Base-by-base conservation (phyloP, 2,888 invertebrate genomes). In the Perizoma affinitatum region DNA sequence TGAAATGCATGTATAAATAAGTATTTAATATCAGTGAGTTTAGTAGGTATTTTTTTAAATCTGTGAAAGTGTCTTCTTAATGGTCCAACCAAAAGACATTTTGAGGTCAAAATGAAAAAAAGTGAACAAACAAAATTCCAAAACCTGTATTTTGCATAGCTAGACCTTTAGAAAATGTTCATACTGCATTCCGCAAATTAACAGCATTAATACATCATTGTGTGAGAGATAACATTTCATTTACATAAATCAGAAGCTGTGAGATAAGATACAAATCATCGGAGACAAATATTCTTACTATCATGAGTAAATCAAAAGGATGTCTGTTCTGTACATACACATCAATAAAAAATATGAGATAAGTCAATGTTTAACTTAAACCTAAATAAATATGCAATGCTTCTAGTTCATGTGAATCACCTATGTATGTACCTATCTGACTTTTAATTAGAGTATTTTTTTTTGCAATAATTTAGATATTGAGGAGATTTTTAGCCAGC, bases 181-280 rank as follows among this genome's bases (percentile, higher is more conserved):
- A 49, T 40, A 11, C 36, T 49, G 10, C 11, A n/a, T 44, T 44
- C n/a, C 6, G 9, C 35, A 50, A 46, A 60, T 4, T 10, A 60
- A 10, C 5, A 33, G 7, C 47, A 55, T 55, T 52, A 50, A 43
- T 36, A 10, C 36, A 8, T 10, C n/a, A 50, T 55, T 22, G 22
- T 22, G 22, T 22, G 22, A 22, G 22, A 22, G 43, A 47, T 11
- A 42, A 33, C 22, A 58, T 33, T 42, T 43, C 11, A 50, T 38
- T 40, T 44, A 40, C 53, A 36, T 46, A 8, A 45, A 50, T 55
- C 38, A 49, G 53, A 54, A 7, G 44, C 67, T 66, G 58, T 47
- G n/a, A 73, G 86, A 84, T 82, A 86, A 80, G 75, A 76, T 72
- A 70, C 57, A 78, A 74, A 72, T 72, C 71, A 69, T 63, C 3